Evolutionary conservation across 1,140 invertebrate genomes (phyloP).

Genomic region (Nasonia giraulti): DNA sequence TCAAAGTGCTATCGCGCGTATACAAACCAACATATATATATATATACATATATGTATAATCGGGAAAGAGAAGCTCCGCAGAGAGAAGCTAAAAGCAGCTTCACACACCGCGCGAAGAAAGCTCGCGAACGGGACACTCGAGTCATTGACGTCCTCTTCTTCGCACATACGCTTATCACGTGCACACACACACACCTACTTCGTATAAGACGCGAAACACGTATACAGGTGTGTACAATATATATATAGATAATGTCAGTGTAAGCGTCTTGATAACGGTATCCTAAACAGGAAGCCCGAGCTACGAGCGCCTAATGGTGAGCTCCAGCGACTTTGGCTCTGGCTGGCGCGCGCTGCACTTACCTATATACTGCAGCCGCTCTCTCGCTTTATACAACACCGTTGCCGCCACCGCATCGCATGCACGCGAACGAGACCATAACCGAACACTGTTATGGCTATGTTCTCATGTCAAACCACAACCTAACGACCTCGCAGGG

Average conservation of each 20-base stretch:
- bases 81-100: neutral
- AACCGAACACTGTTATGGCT: constrained; percentile 69
- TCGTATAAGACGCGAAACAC: neutral
- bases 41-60: neutral
- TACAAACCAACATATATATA: neutral
- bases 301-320: neutral
- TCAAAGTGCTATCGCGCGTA: neutral
- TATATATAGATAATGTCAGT: neutral
- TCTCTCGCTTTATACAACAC: neutral
- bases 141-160: neutral
- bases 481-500: constrained; percentile 71
- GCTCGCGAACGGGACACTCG: neutral
- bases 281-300: neutral
- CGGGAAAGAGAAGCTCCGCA: neutral
- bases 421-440: constrained; percentile 57
- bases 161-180: too few relatives aligned
- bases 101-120: too few relatives aligned
- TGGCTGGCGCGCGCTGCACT: neutral
- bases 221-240: neutral
- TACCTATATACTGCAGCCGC: neutral
- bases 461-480: constrained; percentile 71
- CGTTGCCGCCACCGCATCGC: neutral
- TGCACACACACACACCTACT: neutral
- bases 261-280: constrained; percentile 28
- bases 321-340: neutral